phyloP scores from a whole-genome alignment of 2,888 invertebrate genomes.

The Punctoribates punctum region DNA sequence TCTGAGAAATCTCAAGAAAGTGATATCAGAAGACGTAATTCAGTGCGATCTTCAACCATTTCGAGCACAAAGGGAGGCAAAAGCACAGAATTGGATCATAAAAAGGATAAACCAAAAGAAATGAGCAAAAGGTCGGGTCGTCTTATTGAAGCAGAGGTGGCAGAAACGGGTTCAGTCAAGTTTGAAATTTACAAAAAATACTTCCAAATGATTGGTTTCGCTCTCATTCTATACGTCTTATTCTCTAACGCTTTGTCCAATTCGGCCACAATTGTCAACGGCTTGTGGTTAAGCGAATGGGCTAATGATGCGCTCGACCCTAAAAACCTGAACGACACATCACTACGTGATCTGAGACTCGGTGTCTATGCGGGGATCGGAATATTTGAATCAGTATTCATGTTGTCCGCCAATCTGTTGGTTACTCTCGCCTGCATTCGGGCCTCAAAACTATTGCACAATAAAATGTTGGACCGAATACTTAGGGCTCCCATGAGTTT shows the following conservation, averaged over 20 bases:
- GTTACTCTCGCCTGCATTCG: conserved; percentile 60
- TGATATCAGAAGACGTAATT: background rate
- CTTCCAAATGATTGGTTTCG: conserved; percentile 39
- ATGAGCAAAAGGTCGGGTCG: too few relatives aligned
- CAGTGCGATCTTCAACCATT: conserved; percentile 3
- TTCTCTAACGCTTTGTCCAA: conserved; percentile 26
- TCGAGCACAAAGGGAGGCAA: conserved; percentile 44
- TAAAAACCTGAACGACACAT: background rate
- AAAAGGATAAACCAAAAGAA: background rate
- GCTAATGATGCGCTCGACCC: conserved; percentile 37
- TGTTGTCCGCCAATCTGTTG: conserved; percentile 47
- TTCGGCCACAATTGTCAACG: background rate
- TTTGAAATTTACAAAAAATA: conserved; percentile 41
- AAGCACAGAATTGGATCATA: conserved; percentile 55
- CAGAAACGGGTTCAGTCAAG: conserved; percentile 53
- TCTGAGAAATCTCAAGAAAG: background rate
- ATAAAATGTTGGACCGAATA: conserved; percentile 50
- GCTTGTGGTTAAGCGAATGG: conserved; percentile 49
- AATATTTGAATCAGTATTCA: conserved; percentile 50
- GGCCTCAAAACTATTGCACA: conserved; percentile 53
- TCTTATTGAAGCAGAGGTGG: conserved; percentile 51
- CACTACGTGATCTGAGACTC: background rate
- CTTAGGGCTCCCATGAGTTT: conserved; percentile 54
- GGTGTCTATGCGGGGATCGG: conserved; percentile 54
- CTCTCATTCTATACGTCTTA: conserved; percentile 5